Evolutionary conservation across 2,113 vertebrate species (phyloP).

Genomic region (Barbus barbus): DNA sequence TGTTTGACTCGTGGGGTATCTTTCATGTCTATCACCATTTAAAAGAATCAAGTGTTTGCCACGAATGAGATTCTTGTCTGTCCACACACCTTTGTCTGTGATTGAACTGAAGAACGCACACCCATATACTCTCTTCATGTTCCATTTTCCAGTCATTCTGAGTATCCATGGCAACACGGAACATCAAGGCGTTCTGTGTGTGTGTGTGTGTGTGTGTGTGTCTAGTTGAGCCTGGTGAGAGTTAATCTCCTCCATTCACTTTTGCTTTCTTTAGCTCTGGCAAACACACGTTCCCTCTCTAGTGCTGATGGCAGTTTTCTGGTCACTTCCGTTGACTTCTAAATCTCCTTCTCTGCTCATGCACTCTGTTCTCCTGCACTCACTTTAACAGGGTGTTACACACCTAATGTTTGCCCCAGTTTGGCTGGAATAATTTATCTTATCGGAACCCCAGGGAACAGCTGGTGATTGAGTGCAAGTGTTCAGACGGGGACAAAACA

Average conservation of each 20-base stretch:
- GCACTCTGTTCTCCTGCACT: no score
- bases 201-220: constrained; percentile 28
- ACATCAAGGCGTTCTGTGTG: constrained; percentile 51
- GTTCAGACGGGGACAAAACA: no score
- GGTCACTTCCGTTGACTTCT: no score
- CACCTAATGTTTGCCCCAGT: no score
- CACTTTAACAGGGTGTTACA: no score
- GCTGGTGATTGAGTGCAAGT: no score
- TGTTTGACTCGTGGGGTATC: background rate
- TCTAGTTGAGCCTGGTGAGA: no score
- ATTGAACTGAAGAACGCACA: constrained; percentile 31
- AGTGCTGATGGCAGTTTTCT: no score
- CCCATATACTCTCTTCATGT: constrained; percentile 41
- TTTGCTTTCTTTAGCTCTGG: background rate
- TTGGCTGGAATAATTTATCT: no score
- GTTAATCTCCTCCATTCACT: background rate
- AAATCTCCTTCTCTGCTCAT: no score
- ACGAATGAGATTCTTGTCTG: background rate
- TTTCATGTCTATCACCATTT: background rate
- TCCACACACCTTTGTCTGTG: background rate
- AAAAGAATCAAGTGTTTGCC: background rate
- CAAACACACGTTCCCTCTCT: background rate
- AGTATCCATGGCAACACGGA: constrained; percentile 68
- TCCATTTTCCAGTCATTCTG: constrained; percentile 55
- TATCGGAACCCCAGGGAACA: no score